phyloP scores from a whole-genome alignment of 2,113 vertebrate genomes.

The Alethe castanea region DNA sequence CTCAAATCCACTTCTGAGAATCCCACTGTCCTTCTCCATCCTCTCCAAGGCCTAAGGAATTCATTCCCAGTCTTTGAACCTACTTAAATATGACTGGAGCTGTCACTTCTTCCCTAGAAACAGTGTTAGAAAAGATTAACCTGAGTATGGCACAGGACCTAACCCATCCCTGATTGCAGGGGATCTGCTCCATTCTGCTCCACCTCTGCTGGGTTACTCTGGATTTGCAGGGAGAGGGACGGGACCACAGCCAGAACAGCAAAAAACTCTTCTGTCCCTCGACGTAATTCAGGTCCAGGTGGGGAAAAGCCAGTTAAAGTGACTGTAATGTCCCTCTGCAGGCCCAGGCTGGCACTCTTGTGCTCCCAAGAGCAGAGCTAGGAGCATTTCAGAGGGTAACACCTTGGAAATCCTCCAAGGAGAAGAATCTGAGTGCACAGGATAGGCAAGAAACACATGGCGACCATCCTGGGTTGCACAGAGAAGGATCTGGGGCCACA shows the following conservation, averaged over 20 bases:
- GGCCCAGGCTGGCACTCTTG: background rate
- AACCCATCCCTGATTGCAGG: background rate
- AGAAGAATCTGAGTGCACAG: background rate
- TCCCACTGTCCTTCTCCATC: background rate
- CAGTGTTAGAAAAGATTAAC: background rate
- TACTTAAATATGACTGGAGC: background rate
- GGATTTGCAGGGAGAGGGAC: background rate
- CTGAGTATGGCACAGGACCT: background rate
- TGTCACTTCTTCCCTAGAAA: fast-evolving
- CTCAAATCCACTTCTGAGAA: background rate
- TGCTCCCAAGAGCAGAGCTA: background rate
- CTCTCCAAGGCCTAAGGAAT: background rate
- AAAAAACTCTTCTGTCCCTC: background rate
- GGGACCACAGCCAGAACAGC: background rate
- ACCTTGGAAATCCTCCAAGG: background rate
- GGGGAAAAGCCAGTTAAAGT: background rate
- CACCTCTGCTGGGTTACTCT: background rate
- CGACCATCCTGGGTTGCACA: background rate
- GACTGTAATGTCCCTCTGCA: background rate
- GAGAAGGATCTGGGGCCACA: background rate
- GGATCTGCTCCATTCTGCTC: background rate
- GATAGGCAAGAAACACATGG: background rate
- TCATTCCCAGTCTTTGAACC: background rate
- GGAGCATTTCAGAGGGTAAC: background rate
- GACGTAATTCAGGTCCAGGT: background rate